Percentiles rank a stretch among this genome's conserved stretches.
Evolutionary conservation across 2,113 vertebrate genomes (phyloP).

Genomic region (Chaetorhynchus papuensis): DNA sequence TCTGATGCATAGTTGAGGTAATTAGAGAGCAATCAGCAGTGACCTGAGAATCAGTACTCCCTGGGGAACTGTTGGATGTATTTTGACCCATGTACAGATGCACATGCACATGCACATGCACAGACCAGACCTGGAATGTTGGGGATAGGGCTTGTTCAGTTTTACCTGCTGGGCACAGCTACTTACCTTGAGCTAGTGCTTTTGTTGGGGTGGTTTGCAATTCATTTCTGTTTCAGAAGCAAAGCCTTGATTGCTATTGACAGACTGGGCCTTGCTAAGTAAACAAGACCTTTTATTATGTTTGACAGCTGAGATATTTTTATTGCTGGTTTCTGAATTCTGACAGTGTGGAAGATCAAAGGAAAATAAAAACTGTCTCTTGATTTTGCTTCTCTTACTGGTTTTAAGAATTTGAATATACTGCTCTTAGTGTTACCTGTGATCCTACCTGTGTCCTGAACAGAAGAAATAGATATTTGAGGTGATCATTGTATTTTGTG

Average conservation of each 20-base stretch:
- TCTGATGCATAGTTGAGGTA: neutral
- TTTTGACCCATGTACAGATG: rapidly evolving
- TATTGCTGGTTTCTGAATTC: neutral
- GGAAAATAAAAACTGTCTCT: neutral
- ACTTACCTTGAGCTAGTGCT: neutral
- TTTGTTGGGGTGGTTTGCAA: neutral
- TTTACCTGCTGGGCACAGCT: neutral
- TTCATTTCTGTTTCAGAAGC: neutral
- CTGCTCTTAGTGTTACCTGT: neutral
- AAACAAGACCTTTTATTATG: neutral
- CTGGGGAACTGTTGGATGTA: neutral
- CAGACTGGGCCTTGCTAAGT: neutral
- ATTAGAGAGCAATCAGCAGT: neutral
- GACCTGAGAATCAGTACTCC: neutral
- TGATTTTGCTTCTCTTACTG: neutral
- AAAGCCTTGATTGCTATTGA: neutral
- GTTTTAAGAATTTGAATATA: neutral
- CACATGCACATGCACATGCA: too few species aligned
- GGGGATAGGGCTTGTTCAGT: rapidly evolving
- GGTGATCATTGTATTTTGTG: neutral
- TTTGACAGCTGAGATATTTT: neutral
- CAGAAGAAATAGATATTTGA: neutral
- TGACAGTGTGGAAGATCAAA: neutral
- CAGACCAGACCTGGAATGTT: neutral
- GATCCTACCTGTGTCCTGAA: neutral